A percentile compares a stretch with the other conserved stretches of the same genome.
Conservation (phyloP, 2,113 vertebrate species). For the Heteronetta atricapilla region DNA sequence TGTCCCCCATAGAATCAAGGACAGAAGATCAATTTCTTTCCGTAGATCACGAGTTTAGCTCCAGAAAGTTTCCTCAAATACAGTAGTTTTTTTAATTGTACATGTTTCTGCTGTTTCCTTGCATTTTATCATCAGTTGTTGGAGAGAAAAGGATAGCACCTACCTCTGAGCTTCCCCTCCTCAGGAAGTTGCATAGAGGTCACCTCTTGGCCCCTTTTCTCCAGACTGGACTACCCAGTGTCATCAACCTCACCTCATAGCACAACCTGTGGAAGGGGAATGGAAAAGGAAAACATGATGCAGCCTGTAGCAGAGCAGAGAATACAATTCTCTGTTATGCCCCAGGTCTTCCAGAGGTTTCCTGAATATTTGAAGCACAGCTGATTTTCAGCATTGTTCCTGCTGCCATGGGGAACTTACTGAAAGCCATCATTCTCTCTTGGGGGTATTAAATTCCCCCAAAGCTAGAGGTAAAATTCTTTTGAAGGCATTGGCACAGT, state of each 20-base stretch:
- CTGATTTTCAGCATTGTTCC: not conserved
- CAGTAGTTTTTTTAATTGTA: not conserved
- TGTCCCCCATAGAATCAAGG: not conserved
- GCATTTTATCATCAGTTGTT: not conserved
- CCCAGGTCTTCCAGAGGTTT: not conserved
- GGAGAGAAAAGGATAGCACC: not conserved
- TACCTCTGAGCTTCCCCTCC: not conserved
- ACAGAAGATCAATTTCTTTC: not conserved
- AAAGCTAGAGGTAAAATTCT: constrained; percentile 20
- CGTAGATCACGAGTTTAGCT: not conserved
- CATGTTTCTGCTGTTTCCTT: not conserved
- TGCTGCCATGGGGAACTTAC: not conserved
- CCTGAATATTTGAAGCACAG: not conserved
- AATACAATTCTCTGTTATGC: not conserved
- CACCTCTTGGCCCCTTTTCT: not conserved
- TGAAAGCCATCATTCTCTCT: not conserved
- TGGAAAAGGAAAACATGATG: not conserved
- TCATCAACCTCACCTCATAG: not conserved
- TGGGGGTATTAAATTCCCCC: not conserved
- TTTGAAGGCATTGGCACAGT: not conserved
- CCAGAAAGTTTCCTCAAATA: not conserved
- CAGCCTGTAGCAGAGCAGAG: not conserved
- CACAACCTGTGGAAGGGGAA: accelerated
- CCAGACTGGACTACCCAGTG: not conserved
- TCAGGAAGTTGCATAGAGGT: not conserved